Evolutionary conservation across 2,888 invertebrate genomes (phyloP).

Genomic region (Andrena bucephala): DNA sequence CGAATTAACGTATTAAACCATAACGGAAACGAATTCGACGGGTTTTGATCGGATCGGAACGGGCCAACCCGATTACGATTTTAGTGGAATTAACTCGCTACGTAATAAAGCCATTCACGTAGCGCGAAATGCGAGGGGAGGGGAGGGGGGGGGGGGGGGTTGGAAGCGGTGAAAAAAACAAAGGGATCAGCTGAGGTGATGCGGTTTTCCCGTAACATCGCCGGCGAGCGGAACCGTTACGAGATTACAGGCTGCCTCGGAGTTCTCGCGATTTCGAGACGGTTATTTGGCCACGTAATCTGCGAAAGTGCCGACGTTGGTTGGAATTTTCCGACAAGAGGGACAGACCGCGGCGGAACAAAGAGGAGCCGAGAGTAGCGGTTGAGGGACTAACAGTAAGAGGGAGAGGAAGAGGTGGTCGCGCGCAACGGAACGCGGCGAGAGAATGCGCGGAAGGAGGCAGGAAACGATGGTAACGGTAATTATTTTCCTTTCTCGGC

Average conservation of each 20-base stretch:
- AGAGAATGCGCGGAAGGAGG: constrained; percentile 62
- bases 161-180: background rate
- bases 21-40: constrained; percentile 50
- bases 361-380: background rate
- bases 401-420: background rate
- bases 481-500: constrained; percentile 77
- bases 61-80: constrained; percentile 45
- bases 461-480: constrained; percentile 68
- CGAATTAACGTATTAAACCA: constrained; percentile 54
- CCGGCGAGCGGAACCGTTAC: constrained; percentile 32
- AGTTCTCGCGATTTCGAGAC: constrained; percentile 55
- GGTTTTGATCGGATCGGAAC: constrained; percentile 48
- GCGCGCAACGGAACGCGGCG: background rate
- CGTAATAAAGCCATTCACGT: constrained; percentile 25
- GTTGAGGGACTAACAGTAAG: constrained; percentile 14
- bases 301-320: constrained; percentile 58
- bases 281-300: constrained; percentile 63
- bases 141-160: too few species aligned
- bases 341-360: constrained; percentile 17
- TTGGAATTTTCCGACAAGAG: constrained; percentile 58
- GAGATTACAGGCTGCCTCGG: constrained; percentile 45
- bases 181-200: background rate
- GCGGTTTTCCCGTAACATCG: constrained; percentile 21
- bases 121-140: background rate
- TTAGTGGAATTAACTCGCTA: constrained; percentile 43